These are phyloP conservation scores for Dendronephthya gigantea DNA, from an alignment of 64 coral and sea anemone species.

Conservation along the genomic window DNA sequence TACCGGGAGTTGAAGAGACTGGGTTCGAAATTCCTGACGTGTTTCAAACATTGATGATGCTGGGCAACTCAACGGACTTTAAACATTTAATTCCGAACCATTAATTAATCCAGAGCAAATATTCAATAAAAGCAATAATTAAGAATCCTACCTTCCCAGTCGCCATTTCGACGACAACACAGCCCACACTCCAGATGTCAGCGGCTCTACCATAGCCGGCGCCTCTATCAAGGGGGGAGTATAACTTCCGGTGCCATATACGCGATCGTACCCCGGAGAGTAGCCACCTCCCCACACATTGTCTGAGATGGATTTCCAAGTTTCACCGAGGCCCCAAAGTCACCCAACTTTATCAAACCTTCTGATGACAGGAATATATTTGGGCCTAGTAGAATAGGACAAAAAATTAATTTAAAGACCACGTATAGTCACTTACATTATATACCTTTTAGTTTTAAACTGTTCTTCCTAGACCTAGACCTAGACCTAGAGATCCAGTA, in stretches of 20 bases:
- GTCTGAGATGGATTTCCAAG: constrained; percentile 72
- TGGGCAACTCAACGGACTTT: too few species aligned
- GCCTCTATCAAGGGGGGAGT: constrained; percentile 82
- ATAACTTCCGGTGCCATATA: constrained; percentile 98
- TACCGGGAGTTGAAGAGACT: background rate
- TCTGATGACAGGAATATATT: constrained; percentile 86
- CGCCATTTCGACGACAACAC: constrained; percentile 96
- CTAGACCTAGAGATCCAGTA: too few species aligned
- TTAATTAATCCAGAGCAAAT: too few species aligned
- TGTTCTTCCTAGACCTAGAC: too few species aligned
- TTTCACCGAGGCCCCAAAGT: constrained; percentile 89
- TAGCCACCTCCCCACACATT: constrained; percentile 61
- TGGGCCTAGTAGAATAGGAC: constrained; percentile 44
- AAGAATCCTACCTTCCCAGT: constrained; percentile 68
- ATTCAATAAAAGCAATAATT: background rate
- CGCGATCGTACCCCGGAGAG: constrained; percentile 81
- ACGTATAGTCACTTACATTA: too few species aligned
- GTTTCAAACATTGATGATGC: background rate
- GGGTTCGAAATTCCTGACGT: background rate
- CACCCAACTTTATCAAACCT: constrained; percentile 75
- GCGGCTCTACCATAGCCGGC: constrained; percentile 86
- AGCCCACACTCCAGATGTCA: constrained; percentile 91
- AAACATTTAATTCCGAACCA: too few species aligned
- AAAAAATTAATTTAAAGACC: background rate
- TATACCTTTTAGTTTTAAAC: too few species aligned